Evolutionary conservation across 2,888 invertebrate genomes (phyloP), one percentile per base, ranked within the genome.

Genomic region (Ormia ochracea): DNA sequence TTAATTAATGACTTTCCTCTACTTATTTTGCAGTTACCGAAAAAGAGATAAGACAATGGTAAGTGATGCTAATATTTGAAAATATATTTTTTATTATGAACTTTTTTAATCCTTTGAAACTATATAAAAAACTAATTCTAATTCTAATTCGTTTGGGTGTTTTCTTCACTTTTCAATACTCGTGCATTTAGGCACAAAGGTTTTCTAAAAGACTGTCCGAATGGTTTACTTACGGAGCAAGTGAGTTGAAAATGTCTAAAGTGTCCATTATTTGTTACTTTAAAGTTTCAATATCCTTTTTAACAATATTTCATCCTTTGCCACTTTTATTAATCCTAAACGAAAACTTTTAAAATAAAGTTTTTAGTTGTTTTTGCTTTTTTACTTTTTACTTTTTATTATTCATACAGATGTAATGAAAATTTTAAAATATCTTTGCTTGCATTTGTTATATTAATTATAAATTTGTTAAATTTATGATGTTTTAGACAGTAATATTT

Each of bases 141-240:
- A n/a, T n/a, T n/a, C n/a, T n/a, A n/a, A 54, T n/a, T 56, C 28
- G n/a, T 43, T 10, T 70, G 52, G n/a, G n/a, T n/a, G n/a, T n/a
- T n/a, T n/a, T n/a, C n/a, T 81, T 65, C 75, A 33, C 45, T 79
- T 73, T 81, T 79, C 78, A 86, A 86, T 77, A 43, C n/a, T 28
- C 65, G 12, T 33, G 36, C 48, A 45, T 78, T 66, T 91, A 96
- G 96, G 97, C 96, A 97, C 92, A 98, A 98, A 93, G 98, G 97
- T 88, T 98, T 98, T 90, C 93, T 97, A 84, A 96, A 98, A 91
- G 98, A 98, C 91, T 98, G 98, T 91, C 98, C 98, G 75, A 96
- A 97, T 90, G 97, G 97, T 84, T 93, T 97, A 87, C 94, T 98
- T 78, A 98, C 97, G 77, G 97, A 98, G 91, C 96, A 97, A 93